Conservation (phyloP, 2,888 invertebrate species). For the Nephrotoma appendiculata region DNA sequence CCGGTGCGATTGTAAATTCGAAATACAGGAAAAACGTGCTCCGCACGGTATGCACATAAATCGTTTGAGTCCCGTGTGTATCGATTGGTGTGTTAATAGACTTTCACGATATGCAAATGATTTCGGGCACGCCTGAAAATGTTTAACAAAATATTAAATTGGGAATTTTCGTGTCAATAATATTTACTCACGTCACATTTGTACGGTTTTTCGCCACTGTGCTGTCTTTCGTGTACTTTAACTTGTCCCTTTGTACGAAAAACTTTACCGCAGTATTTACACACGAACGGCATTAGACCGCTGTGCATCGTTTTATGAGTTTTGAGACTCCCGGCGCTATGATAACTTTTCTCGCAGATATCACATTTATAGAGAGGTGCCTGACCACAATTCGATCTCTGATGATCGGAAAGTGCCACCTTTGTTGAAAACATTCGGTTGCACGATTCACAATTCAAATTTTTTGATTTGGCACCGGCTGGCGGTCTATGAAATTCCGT, state of each 20-base stretch:
- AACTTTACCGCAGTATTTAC: constrained; percentile 26
- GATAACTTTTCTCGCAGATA: constrained; percentile 31
- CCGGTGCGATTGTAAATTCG: constrained; percentile 37
- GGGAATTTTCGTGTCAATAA: background rate
- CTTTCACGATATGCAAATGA: constrained; percentile 37
- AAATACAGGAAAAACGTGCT: constrained; percentile 36
- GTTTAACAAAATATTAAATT: background rate
- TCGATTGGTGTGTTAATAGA: constrained; percentile 35
- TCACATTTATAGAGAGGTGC: constrained; percentile 28
- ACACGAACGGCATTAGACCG: constrained; percentile 21
- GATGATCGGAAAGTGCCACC: constrained; percentile 31
- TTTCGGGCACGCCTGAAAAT: constrained; percentile 27
- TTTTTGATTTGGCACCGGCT: constrained; percentile 11
- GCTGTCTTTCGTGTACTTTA: constrained; percentile 29
- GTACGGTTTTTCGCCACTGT: constrained; percentile 36
- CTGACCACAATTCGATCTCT: constrained; percentile 32
- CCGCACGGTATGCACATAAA: constrained; percentile 36
- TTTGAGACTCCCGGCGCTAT: constrained; percentile 32
- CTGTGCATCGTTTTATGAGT: constrained; percentile 34
- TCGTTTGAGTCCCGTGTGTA: constrained; percentile 37
- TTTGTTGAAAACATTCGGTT: constrained; percentile 30
- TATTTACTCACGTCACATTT: constrained; percentile 29
- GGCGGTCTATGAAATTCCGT: constrained; percentile 11
- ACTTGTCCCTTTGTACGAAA: constrained; percentile 28
- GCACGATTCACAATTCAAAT: constrained; percentile 19